Base-by-base conservation (phyloP, 1,140 invertebrate species). In the Drosophila suzukii region DNA sequence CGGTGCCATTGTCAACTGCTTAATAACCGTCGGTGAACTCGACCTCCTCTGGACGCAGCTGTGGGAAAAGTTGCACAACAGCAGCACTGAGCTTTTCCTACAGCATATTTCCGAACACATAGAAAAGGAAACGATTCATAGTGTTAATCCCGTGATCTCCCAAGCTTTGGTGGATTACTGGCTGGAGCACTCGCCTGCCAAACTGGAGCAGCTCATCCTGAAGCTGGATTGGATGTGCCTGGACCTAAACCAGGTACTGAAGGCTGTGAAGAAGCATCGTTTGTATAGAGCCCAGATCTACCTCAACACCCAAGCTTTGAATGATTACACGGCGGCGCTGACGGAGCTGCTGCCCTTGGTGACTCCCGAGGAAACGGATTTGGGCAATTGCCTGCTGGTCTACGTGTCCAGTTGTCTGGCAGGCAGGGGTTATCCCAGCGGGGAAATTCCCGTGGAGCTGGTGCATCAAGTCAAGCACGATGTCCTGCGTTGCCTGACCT, bases 401-500 rank as follows among this genome's bases (percentile, higher is more conserved):
- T 99, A 98, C 90, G 94, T 96, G 43, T 98, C 97, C 58, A 98
- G 98, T 86, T 99, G 98, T 91, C 93, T 99, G 74, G 96, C 97
- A 20, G 98, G 98, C 2, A 94, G 97, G 62, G 96, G 96, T 3
- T 99, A 98, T 93, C 98, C 97, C 3, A 95, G 95, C 43, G 97
- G 98, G 12, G 94, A 97, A 83, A 95, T 99, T 75, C 95, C 96
- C 3, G 92, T 93, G 8, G 95, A 97, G 75, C 93, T 95, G 60
- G 93, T 95, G 30, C 94, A 95, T 39, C 95, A 94, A 75, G 96
- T 97, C 0, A 96, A 98, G 72, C 94, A 96, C 68, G 96, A 98
- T 93, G 95, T 96, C 4, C 70, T 95, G 13, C 85, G 94, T 36
- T 95, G 94, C 54, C 65, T 95, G 27, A 92, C 95, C 32, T 94